Evolutionary conservation across 2,888 invertebrate genomes (phyloP).

Genomic region (Atrina japonica): DNA sequence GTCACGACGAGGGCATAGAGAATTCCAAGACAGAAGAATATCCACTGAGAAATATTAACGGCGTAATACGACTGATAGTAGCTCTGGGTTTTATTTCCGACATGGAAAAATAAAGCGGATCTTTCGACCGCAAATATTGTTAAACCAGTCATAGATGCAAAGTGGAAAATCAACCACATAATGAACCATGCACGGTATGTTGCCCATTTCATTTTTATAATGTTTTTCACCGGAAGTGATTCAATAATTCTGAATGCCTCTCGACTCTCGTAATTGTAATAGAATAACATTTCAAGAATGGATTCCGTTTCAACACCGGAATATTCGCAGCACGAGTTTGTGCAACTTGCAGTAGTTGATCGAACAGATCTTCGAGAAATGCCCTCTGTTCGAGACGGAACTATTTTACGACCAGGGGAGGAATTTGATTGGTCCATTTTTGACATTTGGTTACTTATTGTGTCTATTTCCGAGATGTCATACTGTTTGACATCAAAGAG

Average conservation of each 20-base stretch:
- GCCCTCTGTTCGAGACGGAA: too few relatives aligned
- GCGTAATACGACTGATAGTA: neutral
- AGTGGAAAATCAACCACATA: slow-evolving; percentile 58
- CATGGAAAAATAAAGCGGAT: neutral
- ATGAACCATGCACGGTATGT: slow-evolving; percentile 52
- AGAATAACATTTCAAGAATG: slow-evolving; percentile 65
- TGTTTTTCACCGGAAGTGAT: slow-evolving; percentile 54
- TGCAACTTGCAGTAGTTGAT: too few relatives aligned
- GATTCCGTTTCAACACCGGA: slow-evolving; percentile 46
- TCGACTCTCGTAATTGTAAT: slow-evolving; percentile 50
- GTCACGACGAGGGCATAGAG: slow-evolving; percentile 36
- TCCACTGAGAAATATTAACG: slow-evolving; percentile 1
- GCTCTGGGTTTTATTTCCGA: neutral
- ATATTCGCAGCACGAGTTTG: too few relatives aligned
- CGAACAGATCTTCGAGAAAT: too few relatives aligned
- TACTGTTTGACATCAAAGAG: slow-evolving; percentile 65
- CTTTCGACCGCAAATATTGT: slow-evolving; percentile 32
- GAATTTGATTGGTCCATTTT: too few relatives aligned
- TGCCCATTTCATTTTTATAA: slow-evolving; percentile 65
- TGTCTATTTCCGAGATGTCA: slow-evolving; percentile 70
- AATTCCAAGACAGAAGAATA: slow-evolving; percentile 48
- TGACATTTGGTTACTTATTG: too few relatives aligned
- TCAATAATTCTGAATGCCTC: slow-evolving; percentile 62
- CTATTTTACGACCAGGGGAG: too few relatives aligned
- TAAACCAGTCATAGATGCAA: slow-evolving; percentile 53